A percentile compares a stretch with the other conserved stretches of the same genome.
Evolutionary conservation across 2,888 invertebrate genomes (phyloP).

Genomic region (Andrena dorsata): DNA sequence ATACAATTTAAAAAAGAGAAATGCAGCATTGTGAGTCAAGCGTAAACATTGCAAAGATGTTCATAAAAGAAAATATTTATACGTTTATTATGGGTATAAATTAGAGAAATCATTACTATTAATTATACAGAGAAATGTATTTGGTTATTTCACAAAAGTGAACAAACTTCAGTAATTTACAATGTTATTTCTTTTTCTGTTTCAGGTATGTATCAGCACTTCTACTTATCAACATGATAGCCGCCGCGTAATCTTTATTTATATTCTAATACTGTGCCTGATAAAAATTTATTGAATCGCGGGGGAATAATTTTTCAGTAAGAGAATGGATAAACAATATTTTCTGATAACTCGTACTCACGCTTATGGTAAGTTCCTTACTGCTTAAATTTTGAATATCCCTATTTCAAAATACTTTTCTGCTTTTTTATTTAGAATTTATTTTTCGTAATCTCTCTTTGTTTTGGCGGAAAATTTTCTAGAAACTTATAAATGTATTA

Average conservation of each 20-base stretch:
- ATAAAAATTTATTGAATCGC: background rate
- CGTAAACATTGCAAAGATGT: background rate
- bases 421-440: too few relatives aligned
- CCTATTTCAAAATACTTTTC: background rate
- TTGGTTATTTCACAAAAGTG: background rate
- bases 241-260: background rate
- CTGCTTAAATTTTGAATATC: background rate
- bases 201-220: slow-evolving; percentile 74
- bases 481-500: too few relatives aligned
- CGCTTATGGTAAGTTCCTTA: slow-evolving; percentile 17
- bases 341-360: background rate
- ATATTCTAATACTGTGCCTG: background rate
- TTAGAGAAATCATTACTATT: background rate
- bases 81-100: background rate
- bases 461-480: too few relatives aligned
- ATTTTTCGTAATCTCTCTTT: too few relatives aligned
- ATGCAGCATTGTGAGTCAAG: background rate
- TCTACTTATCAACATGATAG: slow-evolving; percentile 14
- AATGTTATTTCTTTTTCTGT: slow-evolving; percentile 64
- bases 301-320: background rate
- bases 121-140: background rate
- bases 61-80: background rate
- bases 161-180: background rate
- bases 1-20: background rate
- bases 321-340: background rate